Evolutionary conservation across 1,140 invertebrate species (phyloP).

Genomic region (Odontomachus brunneus): DNA sequence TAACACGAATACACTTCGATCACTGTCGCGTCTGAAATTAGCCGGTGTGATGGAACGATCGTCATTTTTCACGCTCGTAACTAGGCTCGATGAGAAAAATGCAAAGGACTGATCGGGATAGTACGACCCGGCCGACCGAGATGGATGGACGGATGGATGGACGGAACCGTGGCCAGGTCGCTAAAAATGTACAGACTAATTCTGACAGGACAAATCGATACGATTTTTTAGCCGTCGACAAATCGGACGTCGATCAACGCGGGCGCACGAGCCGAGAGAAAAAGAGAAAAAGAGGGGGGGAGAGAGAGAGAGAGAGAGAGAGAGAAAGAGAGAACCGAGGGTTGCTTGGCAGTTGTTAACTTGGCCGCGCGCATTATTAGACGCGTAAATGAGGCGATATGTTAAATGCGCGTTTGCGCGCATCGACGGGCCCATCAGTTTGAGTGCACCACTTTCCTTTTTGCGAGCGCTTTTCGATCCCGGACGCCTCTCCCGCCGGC

Average conservation of each 20-base stretch:
- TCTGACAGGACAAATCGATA: constrained; percentile 55
- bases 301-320: too few relatives aligned
- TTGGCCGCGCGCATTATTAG: constrained; percentile 30
- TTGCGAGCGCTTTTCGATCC: constrained; percentile 46
- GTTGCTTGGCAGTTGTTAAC: constrained; percentile 24
- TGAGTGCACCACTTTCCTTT: constrained; percentile 51
- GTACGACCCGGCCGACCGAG: not conserved
- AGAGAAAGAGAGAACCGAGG: too few relatives aligned
- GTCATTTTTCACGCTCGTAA: constrained; percentile 64
- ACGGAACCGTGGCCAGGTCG: constrained; percentile 10
- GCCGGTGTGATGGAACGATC: constrained; percentile 56
- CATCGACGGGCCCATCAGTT: constrained; percentile 51
- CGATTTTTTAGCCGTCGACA: constrained; percentile 54
- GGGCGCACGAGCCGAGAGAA: not conserved
- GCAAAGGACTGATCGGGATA: constrained; percentile 43
- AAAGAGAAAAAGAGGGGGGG: not conserved
- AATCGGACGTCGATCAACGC: constrained; percentile 43
- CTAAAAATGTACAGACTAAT: constrained; percentile 39
- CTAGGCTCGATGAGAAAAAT: constrained; percentile 58
- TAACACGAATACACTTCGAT: constrained; percentile 55
- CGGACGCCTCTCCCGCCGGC: constrained; percentile 27
- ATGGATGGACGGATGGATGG: constrained; percentile 24
- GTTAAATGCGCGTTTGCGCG: constrained; percentile 30
- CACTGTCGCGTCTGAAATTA: constrained; percentile 63
- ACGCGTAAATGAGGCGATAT: constrained; percentile 52